Percentiles rank a stretch among this genome's conserved stretches.
These are phyloP conservation scores for Passer domesticus DNA, from an alignment of 2,113 vertebrate species.

Conservation along the genomic window DNA sequence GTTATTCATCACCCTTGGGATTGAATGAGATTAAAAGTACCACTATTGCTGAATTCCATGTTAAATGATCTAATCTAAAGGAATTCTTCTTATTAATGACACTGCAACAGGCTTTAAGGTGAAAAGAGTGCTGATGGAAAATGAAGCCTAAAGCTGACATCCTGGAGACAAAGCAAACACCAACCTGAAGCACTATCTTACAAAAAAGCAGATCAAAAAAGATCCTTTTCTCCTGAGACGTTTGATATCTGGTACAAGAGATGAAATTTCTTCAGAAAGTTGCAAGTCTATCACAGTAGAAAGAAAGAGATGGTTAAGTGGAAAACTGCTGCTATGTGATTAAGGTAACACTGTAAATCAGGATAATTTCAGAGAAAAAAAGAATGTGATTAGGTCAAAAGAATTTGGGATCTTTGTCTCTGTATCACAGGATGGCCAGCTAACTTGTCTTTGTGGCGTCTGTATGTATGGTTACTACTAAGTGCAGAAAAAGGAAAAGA, in stretches of 20 bases:
- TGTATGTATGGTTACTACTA: background rate
- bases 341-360: background rate
- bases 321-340: background rate
- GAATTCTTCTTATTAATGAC: background rate
- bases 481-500: background rate
- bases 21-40: background rate
- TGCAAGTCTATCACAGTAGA: background rate
- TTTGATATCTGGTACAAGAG: background rate
- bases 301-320: fast-evolving
- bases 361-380: background rate
- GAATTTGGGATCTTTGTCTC: background rate
- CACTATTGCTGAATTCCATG: background rate
- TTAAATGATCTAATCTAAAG: background rate
- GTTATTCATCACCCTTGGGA: background rate
- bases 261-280: background rate
- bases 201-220: background rate
- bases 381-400: background rate
- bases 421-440: background rate
- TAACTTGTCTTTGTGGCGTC: background rate
- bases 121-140: background rate
- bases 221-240: background rate
- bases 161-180: background rate
- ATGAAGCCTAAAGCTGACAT: background rate
- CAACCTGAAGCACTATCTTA: background rate
- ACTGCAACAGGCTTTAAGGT: background rate